Evolutionary conservation across 2,888 invertebrate species (phyloP).

Genomic region (Hydropsyche betteni): DNA sequence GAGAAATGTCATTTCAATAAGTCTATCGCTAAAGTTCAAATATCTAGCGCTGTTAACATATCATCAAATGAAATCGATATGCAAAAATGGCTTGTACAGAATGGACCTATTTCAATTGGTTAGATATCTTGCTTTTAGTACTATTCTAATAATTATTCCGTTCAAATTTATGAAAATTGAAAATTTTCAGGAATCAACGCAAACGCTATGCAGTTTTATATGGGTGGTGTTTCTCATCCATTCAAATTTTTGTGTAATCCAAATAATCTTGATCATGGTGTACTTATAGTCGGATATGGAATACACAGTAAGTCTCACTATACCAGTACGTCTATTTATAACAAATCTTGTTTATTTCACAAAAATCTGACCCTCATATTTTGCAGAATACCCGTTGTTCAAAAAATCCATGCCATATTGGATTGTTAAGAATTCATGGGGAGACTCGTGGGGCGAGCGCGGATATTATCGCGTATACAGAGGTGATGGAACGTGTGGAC

Average conservation of each 20-base stretch:
- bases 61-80: constrained; percentile 88
- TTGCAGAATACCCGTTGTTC: constrained; percentile 80
- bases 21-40: constrained; percentile 70
- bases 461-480: constrained; percentile 95
- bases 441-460: constrained; percentile 88
- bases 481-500: constrained; percentile 94
- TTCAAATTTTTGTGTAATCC: constrained; percentile 83
- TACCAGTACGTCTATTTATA: too few species aligned
- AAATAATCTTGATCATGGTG: constrained; percentile 87
- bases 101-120: constrained; percentile 95
- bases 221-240: constrained; percentile 94
- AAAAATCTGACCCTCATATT: constrained; percentile 38
- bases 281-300: constrained; percentile 94
- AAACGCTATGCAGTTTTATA: constrained; percentile 96
- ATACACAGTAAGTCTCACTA: constrained; percentile 69
- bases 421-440: constrained; percentile 97
- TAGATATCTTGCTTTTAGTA: constrained; percentile 49
- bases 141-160: not conserved
- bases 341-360: too few species aligned
- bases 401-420: constrained; percentile 86
- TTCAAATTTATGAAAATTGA: not conserved
- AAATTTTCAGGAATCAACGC: constrained; percentile 78
- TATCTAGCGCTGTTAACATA: constrained; percentile 85
- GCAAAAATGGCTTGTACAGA: constrained; percentile 86
- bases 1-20: constrained; percentile 82